Evolutionary conservation across 2,888 invertebrate species (phyloP).

Genomic region (Anticlea derivata): DNA sequence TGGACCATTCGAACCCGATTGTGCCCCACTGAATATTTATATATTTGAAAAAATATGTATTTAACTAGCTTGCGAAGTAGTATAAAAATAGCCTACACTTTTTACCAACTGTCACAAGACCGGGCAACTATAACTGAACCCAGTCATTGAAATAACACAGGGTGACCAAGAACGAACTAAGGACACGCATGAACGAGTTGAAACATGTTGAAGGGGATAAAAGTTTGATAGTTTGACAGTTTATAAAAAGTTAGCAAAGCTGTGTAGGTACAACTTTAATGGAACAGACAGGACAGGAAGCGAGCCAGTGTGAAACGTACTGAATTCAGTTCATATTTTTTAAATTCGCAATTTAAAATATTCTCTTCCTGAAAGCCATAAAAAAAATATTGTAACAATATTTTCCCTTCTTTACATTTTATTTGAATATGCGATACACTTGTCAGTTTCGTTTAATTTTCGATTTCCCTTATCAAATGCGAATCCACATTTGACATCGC

Average conservation of each 20-base stretch:
- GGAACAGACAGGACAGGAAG: slow-evolving; percentile 8
- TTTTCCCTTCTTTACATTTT: slow-evolving; percentile 12
- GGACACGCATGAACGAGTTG: neutral
- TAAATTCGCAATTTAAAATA: slow-evolving; percentile 17
- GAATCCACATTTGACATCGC: slow-evolving; percentile 37
- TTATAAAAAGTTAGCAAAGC: slow-evolving; percentile 22
- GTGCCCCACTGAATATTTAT: too few species aligned
- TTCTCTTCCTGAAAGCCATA: slow-evolving; percentile 1
- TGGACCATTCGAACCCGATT: too few species aligned
- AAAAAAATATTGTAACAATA: too few species aligned
- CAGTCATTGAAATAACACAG: too few species aligned
- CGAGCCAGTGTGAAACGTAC: slow-evolving; percentile 14
- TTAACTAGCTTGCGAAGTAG: too few species aligned
- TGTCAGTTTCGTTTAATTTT: slow-evolving; percentile 31
- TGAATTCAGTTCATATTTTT: slow-evolving; percentile 4
- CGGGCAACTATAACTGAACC: too few species aligned
- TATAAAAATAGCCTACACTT: too few species aligned
- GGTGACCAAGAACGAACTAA: neutral
- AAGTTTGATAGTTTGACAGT: slow-evolving; percentile 28
- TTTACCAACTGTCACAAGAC: too few species aligned
- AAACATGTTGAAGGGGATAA: slow-evolving; percentile 12
- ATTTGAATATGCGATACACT: slow-evolving; percentile 24
- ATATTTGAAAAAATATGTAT: too few species aligned
- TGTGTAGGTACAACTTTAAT: slow-evolving; percentile 24
- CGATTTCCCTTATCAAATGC: slow-evolving; percentile 27